A percentile compares a stretch with the other conserved stretches of the same genome.
Evolutionary conservation across 2,888 invertebrate genomes (phyloP).

Genomic region (Trimorus sp.): DNA sequence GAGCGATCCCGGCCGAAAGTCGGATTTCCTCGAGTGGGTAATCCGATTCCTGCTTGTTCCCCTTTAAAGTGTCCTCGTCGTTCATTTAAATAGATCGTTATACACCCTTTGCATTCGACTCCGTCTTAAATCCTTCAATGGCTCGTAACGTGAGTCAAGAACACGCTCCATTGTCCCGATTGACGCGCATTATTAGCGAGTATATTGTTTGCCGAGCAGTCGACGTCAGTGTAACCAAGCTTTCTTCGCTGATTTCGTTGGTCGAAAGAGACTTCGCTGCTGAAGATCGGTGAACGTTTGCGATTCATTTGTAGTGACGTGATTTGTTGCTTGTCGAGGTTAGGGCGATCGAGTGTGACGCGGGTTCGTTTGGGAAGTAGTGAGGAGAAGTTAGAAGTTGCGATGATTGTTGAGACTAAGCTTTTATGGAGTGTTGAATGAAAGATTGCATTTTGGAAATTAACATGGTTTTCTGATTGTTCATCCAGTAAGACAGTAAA

Average conservation of each 20-base stretch:
- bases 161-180: constrained; percentile 41
- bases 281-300: no score
- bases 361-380: no score
- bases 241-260: constrained; percentile 9
- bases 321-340: no score
- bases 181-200: constrained; percentile 42
- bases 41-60: constrained; percentile 61
- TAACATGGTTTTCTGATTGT: no score
- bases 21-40: constrained; percentile 61
- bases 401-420: no score
- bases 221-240: constrained; percentile 14
- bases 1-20: constrained; percentile 53
- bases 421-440: no score
- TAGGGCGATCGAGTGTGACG: no score
- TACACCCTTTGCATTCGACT: constrained; percentile 59
- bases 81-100: constrained; percentile 64
- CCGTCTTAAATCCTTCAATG: constrained; percentile 57
- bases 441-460: no score
- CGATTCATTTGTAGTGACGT: no score
- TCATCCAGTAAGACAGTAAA: no score
- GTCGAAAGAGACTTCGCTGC: no score
- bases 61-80: constrained; percentile 54
- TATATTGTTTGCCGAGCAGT: constrained; percentile 30
- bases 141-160: constrained; percentile 45
- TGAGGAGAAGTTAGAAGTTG: no score